A percentile compares a stretch with the other conserved stretches of the same genome.
Evolutionary conservation across 2,113 vertebrate genomes (phyloP).

Genomic region (Chrysemys picta): DNA sequence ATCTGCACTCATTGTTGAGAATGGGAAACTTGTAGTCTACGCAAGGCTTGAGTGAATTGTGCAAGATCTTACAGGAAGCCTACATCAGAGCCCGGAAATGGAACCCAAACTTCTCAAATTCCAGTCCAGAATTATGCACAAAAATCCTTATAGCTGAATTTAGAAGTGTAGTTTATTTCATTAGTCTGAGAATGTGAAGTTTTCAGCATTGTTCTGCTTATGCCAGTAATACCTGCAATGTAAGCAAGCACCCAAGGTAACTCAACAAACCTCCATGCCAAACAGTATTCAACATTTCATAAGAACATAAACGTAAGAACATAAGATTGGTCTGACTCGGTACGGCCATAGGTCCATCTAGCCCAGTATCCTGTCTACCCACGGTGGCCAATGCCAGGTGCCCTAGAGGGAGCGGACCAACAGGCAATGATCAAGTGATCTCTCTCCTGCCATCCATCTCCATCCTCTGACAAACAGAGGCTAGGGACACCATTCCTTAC

Average conservation of each 20-base stretch:
- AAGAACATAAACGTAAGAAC: too few species aligned
- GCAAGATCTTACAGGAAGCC: neutral
- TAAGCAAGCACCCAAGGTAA: conserved; percentile 33
- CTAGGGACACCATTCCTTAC: too few species aligned
- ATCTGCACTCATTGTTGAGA: neutral
- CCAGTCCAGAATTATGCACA: neutral
- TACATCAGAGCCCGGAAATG: neutral
- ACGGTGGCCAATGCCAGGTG: too few species aligned
- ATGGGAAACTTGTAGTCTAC: neutral
- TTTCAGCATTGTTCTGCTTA: conserved; percentile 45
- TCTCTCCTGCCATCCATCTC: too few species aligned
- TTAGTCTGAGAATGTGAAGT: neutral
- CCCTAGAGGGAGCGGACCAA: too few species aligned
- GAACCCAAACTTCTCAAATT: neutral
- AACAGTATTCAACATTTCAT: neutral
- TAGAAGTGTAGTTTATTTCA: neutral
- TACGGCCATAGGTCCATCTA: too few species aligned
- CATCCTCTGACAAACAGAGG: too few species aligned
- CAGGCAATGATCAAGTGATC: too few species aligned
- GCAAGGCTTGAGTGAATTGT: neutral
- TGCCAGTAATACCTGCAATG: conserved; percentile 36
- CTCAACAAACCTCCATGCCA: conserved; percentile 42
- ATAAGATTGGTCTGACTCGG: too few species aligned
- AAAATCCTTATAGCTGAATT: neutral
- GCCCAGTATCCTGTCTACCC: too few species aligned